These are phyloP conservation scores for Dascyllus trimaculatus DNA, from an alignment of 2,113 vertebrate species.

Conservation along the genomic window DNA sequence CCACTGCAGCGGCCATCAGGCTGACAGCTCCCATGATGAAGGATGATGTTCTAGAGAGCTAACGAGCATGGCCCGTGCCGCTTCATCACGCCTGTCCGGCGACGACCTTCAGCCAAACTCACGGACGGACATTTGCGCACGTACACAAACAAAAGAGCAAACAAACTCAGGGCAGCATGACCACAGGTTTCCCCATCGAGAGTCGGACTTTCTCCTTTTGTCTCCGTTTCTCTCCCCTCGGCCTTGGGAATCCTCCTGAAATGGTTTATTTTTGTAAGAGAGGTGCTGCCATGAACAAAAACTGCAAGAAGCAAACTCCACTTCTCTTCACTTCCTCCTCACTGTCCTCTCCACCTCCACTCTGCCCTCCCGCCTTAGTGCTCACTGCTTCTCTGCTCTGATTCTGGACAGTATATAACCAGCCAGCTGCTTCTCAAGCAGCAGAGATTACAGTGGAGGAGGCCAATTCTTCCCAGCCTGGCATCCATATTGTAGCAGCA, in stretches of 20 bases:
- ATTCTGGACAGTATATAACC: constrained; percentile 47
- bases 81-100: constrained; percentile 58
- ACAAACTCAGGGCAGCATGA: neutral
- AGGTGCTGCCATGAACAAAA: constrained; percentile 43
- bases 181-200: neutral
- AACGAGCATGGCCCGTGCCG: constrained; percentile 45
- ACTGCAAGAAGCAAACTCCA: neutral
- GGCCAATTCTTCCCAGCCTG: constrained; percentile 64
- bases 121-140: neutral
- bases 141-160: constrained; percentile 33
- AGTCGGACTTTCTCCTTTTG: neutral
- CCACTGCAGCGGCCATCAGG: constrained; percentile 59
- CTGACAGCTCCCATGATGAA: constrained; percentile 70
- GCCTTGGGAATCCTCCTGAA: constrained; percentile 15
- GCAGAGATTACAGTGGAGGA: constrained; percentile 62
- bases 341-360: neutral
- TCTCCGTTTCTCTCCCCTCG: neutral
- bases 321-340: neutral
- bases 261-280: constrained; percentile 21
- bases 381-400: constrained; percentile 18
- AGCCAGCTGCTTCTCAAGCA: constrained; percentile 61
- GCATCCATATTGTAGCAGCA: constrained; percentile 59
- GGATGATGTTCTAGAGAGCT: constrained; percentile 65
- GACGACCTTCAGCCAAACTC: constrained; percentile 63
- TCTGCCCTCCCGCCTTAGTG: constrained; percentile 24